Percentiles rank a stretch among this genome's conserved stretches.
Conservation (phyloP, 2,888 invertebrate genomes). For the Ernsta delagoae region DNA sequence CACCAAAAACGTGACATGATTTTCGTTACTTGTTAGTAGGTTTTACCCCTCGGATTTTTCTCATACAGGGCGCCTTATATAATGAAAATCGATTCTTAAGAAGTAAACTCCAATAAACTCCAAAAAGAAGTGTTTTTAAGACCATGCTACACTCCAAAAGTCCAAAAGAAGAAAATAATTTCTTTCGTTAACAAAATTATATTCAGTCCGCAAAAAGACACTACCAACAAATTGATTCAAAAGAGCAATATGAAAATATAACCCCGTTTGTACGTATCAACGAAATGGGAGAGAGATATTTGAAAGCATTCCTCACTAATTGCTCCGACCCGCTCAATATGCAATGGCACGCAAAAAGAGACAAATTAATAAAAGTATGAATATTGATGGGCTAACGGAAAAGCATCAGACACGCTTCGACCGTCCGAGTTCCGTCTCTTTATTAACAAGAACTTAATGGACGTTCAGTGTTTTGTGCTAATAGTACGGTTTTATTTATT, state of each 20-base stretch:
- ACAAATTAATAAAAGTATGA: slow-evolving; percentile 70
- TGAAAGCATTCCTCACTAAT: slow-evolving; percentile 71
- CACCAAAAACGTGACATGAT: no score
- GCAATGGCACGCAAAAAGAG: slow-evolving; percentile 68
- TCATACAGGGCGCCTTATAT: no score
- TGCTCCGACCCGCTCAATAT: slow-evolving; percentile 68
- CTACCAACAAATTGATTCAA: background rate
- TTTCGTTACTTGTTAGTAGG: no score
- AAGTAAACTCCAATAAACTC: no score
- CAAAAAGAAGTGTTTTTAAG: no score
- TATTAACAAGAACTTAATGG: slow-evolving; percentile 12
- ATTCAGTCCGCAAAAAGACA: no score
- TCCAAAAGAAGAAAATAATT: no score
- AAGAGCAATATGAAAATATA: slow-evolving; percentile 22
- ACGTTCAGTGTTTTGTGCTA: background rate
- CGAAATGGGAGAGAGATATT: slow-evolving; percentile 67
- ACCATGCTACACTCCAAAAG: no score
- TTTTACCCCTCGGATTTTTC: no score
- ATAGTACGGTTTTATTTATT: background rate
- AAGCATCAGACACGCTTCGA: slow-evolving; percentile 20
- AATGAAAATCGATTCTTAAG: no score
- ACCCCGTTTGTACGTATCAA: slow-evolving; percentile 39
- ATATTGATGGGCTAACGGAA: slow-evolving; percentile 54
- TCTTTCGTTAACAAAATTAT: no score
- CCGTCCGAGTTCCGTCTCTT: slow-evolving; percentile 25